A percentile compares a stretch with the other conserved stretches of the same genome.
These are phyloP conservation scores for Latrodectus elegans DNA, from an alignment of 2,888 invertebrate genomes.

Conservation along the genomic window DNA sequence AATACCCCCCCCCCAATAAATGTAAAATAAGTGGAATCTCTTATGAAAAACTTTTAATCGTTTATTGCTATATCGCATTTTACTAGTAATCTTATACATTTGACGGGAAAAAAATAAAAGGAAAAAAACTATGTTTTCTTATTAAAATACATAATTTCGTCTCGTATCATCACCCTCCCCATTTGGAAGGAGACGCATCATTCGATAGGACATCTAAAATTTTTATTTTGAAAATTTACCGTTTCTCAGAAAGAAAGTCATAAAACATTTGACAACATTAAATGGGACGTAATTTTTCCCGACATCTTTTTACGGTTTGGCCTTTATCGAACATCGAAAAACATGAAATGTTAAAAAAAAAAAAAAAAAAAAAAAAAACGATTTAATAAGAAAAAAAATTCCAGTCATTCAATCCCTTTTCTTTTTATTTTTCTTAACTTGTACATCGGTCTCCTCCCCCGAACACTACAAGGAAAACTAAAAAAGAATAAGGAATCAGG, in stretches of 20 bases:
- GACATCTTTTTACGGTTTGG: slow-evolving; percentile 30
- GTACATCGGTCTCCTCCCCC: slow-evolving; percentile 7
- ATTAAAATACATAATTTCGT: too few species aligned
- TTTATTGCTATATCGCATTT: too few species aligned
- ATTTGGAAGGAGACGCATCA: neutral
- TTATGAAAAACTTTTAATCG: too few species aligned
- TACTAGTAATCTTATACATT: too few species aligned
- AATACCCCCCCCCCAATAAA: too few species aligned
- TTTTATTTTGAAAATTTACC: neutral
- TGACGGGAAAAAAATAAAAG: too few species aligned
- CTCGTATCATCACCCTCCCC: too few species aligned
- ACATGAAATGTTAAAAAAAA: slow-evolving; percentile 28
- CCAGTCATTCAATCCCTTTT: slow-evolving; percentile 34
- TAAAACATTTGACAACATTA: slow-evolving; percentile 28
- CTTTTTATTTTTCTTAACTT: slow-evolving; percentile 14
- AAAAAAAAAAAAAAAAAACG: neutral
- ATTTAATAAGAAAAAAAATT: slow-evolving; percentile 14
- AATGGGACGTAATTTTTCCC: slow-evolving; percentile 32
- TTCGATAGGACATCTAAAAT: neutral
- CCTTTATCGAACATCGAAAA: slow-evolving; percentile 26
- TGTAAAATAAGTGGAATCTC: too few species aligned
- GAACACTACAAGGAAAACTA: neutral
- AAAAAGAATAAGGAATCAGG: neutral
- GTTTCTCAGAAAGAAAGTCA: slow-evolving; percentile 3
- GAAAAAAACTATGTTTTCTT: too few species aligned